Conservation (phyloP, 2,797 vertebrate species). For the Sebastes oblongus region DNA sequence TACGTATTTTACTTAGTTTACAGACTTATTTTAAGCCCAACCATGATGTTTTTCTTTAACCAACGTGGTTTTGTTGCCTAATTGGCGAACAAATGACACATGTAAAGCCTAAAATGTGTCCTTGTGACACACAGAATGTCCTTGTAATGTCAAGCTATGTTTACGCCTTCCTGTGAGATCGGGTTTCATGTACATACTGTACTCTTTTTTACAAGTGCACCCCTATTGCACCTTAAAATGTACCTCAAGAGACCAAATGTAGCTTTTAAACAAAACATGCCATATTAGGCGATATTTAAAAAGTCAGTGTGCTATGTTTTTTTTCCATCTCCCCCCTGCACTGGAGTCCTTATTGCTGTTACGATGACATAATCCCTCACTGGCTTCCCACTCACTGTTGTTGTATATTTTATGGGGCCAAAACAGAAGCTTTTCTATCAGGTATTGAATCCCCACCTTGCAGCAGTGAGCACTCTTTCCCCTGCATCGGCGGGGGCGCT, state of each 20-base stretch:
- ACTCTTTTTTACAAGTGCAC: no score
- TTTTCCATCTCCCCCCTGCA: neutral
- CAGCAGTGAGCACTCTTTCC: neutral
- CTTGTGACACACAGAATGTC: fast-evolving
- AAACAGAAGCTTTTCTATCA: neutral
- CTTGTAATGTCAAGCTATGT: no score
- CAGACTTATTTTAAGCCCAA: no score
- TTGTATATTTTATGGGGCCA: neutral
- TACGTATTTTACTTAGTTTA: no score
- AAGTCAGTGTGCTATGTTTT: neutral
- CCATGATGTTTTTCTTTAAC: no score
- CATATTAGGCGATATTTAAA: neutral
- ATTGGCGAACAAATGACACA: no score
- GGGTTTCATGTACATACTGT: fast-evolving
- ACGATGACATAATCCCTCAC: neutral
- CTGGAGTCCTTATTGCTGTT: neutral
- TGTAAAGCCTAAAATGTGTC: no score
- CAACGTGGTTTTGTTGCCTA: no score
- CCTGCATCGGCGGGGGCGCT: no score
- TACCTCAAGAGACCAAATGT: no score
- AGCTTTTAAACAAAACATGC: neutral
- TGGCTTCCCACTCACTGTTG: neutral
- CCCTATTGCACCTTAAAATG: no score
- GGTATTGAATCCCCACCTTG: neutral
- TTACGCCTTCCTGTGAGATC: no score